These are phyloP conservation scores for Lepetodrilus schrolli DNA, from an alignment of 2,888 invertebrate species.

Conservation along the genomic window DNA sequence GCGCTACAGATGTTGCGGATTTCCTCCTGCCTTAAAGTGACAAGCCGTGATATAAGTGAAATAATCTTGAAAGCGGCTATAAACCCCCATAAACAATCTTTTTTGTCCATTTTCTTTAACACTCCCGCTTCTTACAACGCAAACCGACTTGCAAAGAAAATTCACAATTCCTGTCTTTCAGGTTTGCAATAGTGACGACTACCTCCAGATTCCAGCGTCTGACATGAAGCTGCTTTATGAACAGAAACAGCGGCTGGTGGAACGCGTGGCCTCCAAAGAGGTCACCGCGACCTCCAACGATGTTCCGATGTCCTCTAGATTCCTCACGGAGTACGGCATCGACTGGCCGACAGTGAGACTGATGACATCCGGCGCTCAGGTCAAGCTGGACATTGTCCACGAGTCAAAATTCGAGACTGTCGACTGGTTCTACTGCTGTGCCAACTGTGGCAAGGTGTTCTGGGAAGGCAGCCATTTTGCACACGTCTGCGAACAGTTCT, in stretches of 20 bases:
- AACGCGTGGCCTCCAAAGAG: background rate
- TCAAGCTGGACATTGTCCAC: slow-evolving; percentile 75
- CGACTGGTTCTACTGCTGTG: slow-evolving; percentile 82
- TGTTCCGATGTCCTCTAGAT: background rate
- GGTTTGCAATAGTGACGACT: slow-evolving; percentile 63
- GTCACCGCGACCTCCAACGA: background rate
- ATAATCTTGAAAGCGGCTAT: too few relatives aligned
- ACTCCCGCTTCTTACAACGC: too few relatives aligned
- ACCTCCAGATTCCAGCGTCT: slow-evolving; percentile 49
- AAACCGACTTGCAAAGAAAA: too few relatives aligned
- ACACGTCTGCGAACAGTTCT: slow-evolving; percentile 65
- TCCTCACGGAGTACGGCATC: slow-evolving; percentile 70
- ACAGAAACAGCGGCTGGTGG: slow-evolving; percentile 19
- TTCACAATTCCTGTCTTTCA: too few relatives aligned
- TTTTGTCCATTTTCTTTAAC: too few relatives aligned
- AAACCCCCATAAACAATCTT: too few relatives aligned
- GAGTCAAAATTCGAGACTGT: slow-evolving; percentile 76
- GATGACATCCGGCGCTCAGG: background rate
- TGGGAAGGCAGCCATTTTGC: slow-evolving; percentile 81
- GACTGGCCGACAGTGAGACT: slow-evolving; percentile 44
- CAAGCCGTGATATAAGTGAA: too few relatives aligned
- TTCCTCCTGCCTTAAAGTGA: too few relatives aligned
- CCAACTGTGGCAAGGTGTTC: slow-evolving; percentile 84
- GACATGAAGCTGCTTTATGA: slow-evolving; percentile 43
- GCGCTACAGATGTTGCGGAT: too few relatives aligned